Conservation (phyloP, 2,888 invertebrate genomes). For the Stegophylla sp. region DNA sequence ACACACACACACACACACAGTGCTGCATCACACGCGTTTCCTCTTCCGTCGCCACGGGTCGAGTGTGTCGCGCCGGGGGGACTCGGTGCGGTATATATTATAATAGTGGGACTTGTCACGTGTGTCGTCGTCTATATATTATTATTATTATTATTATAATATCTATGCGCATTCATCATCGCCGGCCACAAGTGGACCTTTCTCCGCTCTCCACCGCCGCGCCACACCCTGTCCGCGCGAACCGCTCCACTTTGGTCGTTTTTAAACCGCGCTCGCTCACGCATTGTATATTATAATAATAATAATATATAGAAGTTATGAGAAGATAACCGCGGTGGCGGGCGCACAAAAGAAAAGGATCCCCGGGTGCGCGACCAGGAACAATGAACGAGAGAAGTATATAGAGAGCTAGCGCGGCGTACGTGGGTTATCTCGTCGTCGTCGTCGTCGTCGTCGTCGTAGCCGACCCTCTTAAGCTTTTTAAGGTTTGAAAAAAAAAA, state of each 20-base stretch:
- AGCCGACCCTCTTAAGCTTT: slow-evolving; percentile 57
- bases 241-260: background rate
- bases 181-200: slow-evolving; percentile 51
- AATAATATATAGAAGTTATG: slow-evolving; percentile 11
- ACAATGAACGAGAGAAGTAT: slow-evolving; percentile 22
- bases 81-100: too few relatives aligned
- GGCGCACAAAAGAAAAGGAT: slow-evolving; percentile 52
- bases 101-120: slow-evolving; percentile 1
- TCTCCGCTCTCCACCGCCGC: background rate
- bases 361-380: slow-evolving; percentile 18
- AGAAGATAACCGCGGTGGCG: slow-evolving; percentile 47
- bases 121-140: too few relatives aligned
- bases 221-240: background rate
- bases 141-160: too few relatives aligned
- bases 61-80: slow-evolving; percentile 6
- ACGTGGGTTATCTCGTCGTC: slow-evolving; percentile 56
- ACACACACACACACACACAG: background rate
- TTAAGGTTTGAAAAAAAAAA: slow-evolving; percentile 49
- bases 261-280: slow-evolving; percentile 23
- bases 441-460: slow-evolving; percentile 35
- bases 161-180: slow-evolving; percentile 52
- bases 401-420: slow-evolving; percentile 33
- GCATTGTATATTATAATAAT: background rate
- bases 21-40: background rate
- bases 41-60: slow-evolving; percentile 2